Evolutionary conservation across 2,113 vertebrate genomes (phyloP).

Genomic region (Xyrauchen texanus): DNA sequence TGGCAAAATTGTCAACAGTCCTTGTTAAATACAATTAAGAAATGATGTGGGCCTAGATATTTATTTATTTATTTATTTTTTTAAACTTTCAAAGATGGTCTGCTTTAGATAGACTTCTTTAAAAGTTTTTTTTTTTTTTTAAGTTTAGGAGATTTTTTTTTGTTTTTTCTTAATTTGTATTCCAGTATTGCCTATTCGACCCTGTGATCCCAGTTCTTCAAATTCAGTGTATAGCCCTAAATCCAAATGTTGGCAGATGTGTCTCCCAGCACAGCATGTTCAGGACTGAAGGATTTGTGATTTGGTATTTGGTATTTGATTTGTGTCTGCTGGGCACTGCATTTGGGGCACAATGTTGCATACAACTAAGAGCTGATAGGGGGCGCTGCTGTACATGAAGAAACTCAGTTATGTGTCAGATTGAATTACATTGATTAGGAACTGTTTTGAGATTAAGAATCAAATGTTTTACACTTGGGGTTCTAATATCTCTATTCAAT

Average conservation of each 20-base stretch:
- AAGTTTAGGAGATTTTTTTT: neutral
- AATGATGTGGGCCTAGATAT: too few relatives aligned
- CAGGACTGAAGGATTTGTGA: neutral
- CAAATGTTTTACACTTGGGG: too few relatives aligned
- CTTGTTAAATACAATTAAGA: too few relatives aligned
- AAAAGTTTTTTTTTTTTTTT: too few relatives aligned
- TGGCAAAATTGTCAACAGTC: too few relatives aligned
- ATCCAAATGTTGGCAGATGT: conserved; percentile 37
- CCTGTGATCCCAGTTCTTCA: neutral
- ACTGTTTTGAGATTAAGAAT: too few relatives aligned
- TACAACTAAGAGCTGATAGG: neutral
- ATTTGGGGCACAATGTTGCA: neutral
- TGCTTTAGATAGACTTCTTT: neutral
- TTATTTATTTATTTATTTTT: too few relatives aligned
- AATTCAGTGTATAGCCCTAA: neutral
- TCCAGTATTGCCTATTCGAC: neutral
- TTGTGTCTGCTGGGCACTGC: neutral
- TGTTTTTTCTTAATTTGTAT: neutral
- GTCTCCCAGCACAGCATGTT: conserved; percentile 23
- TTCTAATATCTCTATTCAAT: too few relatives aligned
- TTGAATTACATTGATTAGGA: too few relatives aligned
- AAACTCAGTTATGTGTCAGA: too few relatives aligned
- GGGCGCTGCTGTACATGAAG: conserved; percentile 1
- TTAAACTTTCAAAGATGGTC: neutral
- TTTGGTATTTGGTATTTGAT: neutral